phyloP scores from a whole-genome alignment of 2,113 vertebrate species.

The Nyctereutes procyonoides region DNA sequence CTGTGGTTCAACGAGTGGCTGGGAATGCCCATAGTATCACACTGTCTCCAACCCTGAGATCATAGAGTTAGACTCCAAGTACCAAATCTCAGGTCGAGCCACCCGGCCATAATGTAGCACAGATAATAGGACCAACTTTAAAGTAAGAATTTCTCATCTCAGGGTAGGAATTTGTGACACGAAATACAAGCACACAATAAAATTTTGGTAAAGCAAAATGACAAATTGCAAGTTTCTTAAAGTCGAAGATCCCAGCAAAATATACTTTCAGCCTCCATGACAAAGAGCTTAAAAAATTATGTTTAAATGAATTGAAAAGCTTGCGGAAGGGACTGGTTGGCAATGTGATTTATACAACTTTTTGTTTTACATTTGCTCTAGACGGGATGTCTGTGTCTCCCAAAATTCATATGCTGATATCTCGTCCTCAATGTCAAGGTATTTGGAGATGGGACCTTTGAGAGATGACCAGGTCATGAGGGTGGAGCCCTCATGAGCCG shows the following conservation, averaged over 20 bases:
- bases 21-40: background rate
- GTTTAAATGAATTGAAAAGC: conserved; percentile 42
- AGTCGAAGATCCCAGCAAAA: conserved; percentile 17
- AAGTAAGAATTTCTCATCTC: background rate
- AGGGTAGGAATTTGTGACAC: background rate
- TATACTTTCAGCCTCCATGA: background rate
- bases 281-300: background rate
- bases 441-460: background rate
- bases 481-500: background rate
- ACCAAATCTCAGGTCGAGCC: background rate
- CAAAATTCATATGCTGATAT: background rate
- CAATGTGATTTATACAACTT: background rate
- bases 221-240: background rate
- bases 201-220: background rate
- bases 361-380: conserved; percentile 15
- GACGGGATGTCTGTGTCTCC: background rate
- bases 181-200: background rate
- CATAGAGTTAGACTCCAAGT: background rate
- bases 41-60: background rate
- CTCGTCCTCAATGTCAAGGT: background rate
- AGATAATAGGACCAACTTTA: background rate
- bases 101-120: background rate
- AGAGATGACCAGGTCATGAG: background rate
- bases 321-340: background rate
- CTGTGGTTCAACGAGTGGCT: background rate